Evolutionary conservation across 2,113 vertebrate genomes (phyloP).

Genomic region (Mungos mungo): DNA sequence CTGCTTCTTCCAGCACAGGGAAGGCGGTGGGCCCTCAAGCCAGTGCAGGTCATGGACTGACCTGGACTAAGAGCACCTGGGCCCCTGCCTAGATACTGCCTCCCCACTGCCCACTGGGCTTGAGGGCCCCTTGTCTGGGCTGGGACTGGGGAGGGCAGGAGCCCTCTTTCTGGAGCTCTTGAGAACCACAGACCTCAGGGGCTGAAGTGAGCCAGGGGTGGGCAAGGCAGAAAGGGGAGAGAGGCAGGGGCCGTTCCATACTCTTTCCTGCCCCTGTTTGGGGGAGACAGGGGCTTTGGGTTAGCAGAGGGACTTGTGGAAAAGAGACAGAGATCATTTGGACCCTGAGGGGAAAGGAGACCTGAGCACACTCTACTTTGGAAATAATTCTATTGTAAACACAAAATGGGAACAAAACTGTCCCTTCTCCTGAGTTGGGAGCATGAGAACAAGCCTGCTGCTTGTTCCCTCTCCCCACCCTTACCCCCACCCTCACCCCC

Average conservation of each 20-base stretch:
- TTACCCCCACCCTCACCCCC: too few species aligned
- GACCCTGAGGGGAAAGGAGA: neutral
- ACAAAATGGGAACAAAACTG: neutral
- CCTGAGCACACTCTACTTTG: neutral
- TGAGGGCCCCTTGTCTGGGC: neutral
- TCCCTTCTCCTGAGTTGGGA: neutral
- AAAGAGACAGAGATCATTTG: neutral
- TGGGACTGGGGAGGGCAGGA: neutral
- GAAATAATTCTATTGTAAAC: conserved; percentile 44
- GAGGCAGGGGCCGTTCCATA: neutral
- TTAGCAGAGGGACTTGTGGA: neutral
- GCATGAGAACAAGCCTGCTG: neutral
- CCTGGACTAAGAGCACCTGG: neutral
- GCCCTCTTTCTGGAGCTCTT: neutral
- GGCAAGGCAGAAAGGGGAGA: neutral
- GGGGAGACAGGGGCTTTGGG: neutral
- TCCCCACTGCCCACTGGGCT: neutral
- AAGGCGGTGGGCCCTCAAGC: conserved; percentile 19
- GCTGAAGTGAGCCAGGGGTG: neutral
- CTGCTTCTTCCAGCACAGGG: conserved; percentile 32
- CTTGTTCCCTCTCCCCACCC: neutral
- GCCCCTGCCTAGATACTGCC: conserved; percentile 23
- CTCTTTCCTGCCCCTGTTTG: neutral
- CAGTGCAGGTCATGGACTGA: conserved; percentile 14
- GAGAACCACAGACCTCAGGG: neutral